Conservation (phyloP, 2,797 vertebrate genomes). For the Chiroxiphia lanceolata region DNA sequence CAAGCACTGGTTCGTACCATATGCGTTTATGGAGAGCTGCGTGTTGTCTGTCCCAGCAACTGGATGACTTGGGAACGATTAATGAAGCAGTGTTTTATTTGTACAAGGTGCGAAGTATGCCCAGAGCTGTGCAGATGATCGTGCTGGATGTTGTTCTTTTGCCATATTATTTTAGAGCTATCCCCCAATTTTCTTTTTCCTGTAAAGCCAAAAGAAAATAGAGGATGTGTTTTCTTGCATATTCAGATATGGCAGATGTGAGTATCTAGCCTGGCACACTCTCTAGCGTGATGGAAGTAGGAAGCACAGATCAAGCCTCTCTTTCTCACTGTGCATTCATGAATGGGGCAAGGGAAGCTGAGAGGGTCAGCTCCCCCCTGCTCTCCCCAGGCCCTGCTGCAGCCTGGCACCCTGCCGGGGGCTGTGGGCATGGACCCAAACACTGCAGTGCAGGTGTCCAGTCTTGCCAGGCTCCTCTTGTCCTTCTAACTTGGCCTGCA, state of each 20-base stretch:
- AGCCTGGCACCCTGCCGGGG: background rate
- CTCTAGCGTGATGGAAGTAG: background rate
- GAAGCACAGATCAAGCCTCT: background rate
- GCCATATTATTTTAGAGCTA: background rate
- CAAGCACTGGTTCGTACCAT: background rate
- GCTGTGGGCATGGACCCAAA: background rate
- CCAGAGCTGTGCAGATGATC: background rate
- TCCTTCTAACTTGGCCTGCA: background rate
- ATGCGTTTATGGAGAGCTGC: background rate
- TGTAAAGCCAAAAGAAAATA: background rate
- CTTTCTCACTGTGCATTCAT: rapidly evolving
- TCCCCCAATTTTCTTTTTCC: background rate
- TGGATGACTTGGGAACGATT: background rate
- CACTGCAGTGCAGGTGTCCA: background rate
- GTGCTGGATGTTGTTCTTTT: background rate
- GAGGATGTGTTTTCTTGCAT: background rate
- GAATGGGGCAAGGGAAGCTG: background rate
- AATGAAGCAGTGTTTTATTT: background rate
- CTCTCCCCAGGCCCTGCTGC: background rate
- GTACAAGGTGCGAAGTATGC: background rate
- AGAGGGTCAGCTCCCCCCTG: background rate
- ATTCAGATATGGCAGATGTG: background rate
- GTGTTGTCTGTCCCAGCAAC: background rate
- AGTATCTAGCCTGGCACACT: background rate
- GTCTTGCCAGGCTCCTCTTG: background rate